Conservation (phyloP, 30 jellyfish, hydroid and myxozoan species). For the Cassiopea xamachana region DNA sequence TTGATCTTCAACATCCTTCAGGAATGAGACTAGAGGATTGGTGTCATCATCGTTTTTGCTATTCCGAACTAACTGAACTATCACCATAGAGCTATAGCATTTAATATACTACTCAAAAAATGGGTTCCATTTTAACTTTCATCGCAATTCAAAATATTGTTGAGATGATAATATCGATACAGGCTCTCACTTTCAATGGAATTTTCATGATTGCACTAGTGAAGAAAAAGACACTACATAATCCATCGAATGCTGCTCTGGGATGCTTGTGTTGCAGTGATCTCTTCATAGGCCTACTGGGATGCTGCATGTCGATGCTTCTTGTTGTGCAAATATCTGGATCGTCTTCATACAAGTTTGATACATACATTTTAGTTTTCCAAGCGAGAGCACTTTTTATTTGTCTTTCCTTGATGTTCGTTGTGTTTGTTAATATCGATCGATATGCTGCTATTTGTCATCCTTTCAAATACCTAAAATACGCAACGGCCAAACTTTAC, state of each 20-base stretch:
- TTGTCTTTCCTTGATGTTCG: constrained; percentile 9
- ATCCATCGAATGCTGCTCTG: background rate
- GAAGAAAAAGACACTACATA: background rate
- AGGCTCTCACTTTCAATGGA: background rate
- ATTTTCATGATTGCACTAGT: background rate
- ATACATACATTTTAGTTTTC: background rate
- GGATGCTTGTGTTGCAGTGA: background rate
- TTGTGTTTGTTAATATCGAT: constrained; percentile 4
- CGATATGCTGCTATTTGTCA: constrained; percentile 6
- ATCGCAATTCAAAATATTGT: too few species aligned
- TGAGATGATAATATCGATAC: too few species aligned
- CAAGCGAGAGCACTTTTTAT: background rate
- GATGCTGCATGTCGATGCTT: background rate
- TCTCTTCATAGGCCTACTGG: background rate
- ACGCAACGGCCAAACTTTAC: background rate
- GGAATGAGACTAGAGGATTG: too few species aligned
- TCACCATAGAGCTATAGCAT: too few species aligned
- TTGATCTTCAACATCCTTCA: too few species aligned
- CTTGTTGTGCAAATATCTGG: background rate
- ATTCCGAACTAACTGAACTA: too few species aligned
- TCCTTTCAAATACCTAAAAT: constrained; percentile 2
- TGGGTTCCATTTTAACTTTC: too few species aligned
- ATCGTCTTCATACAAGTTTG: background rate
- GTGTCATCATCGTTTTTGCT: too few species aligned
- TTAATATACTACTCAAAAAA: too few species aligned